Base-by-base conservation (phyloP, 2,888 invertebrate species). In the Strigamia maritima region DNA sequence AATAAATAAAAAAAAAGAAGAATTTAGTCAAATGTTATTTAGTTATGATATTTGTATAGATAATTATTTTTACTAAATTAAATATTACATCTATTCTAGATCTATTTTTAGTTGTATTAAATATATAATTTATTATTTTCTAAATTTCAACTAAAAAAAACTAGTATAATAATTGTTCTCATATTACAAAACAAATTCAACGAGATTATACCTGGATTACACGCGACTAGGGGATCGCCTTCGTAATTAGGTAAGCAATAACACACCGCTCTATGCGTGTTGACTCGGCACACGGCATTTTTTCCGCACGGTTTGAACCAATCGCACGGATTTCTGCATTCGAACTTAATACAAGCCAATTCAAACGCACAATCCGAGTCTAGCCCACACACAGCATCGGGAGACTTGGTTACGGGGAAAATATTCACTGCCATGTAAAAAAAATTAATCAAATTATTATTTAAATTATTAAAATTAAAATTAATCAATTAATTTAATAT, bases 341-440 rank as follows among this genome's bases (percentile, higher is more conserved):
- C 89, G 65, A 91, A 90, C 85, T 92, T 92, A 78, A 93, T 88
- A 84, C 95, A 95, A 19, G 93, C 93, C 65, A 91, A 86, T 40
- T 90, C 89, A 1, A 91, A 88, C 22, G 91, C 88, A 84, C 95
- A 95, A 81, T 95, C 94, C 0, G 91, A 88, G 84, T 95, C 95
- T 26, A 89, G 87, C 22, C 88, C 89, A 84, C 95, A 95, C 54
- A 54, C 19, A 54, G 6, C 6, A 10, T 35, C 35, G 8, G 35
- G 35, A 35, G n/a, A 19, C 19, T 54, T 22, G 8, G n/a, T 54
- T 54, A 54, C 54, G 8, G 54, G 54, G 54, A 19, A 19, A 54
- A 54, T 1, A 54, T 78, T 78, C 24, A 35, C 60, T 78, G 26
- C 35, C n/a, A 77, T 40, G 70, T 74, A 35, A 40, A n/a, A 78